These are phyloP conservation scores for Aviceda subcristata DNA, from an alignment of 2,113 vertebrate genomes.

Conservation along the genomic window DNA sequence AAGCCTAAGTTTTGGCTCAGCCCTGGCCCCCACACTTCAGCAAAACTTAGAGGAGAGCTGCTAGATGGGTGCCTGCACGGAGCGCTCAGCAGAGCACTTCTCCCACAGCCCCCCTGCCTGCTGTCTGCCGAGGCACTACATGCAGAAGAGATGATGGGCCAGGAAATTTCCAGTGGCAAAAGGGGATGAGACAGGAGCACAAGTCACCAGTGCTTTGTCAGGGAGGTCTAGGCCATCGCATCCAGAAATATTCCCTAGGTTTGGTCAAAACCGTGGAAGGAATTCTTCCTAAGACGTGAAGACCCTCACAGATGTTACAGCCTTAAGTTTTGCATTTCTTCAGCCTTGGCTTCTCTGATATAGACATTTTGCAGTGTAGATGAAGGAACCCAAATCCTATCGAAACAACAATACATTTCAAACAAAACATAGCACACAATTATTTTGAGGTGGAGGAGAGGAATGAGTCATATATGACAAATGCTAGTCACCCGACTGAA, in stretches of 20 bases:
- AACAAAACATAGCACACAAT: background rate
- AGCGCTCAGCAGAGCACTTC: background rate
- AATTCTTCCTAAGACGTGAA: background rate
- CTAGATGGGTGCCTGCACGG: background rate
- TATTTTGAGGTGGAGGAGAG: background rate
- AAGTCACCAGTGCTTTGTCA: rapidly evolving
- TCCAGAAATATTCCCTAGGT: background rate
- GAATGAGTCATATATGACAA: background rate
- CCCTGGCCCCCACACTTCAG: background rate
- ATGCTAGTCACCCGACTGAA: background rate
- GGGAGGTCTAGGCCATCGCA: background rate
- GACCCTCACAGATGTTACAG: background rate
- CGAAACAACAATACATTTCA: background rate
- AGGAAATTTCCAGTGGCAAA: background rate
- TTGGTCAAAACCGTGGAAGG: background rate
- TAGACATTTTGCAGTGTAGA: background rate
- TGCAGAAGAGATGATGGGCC: background rate
- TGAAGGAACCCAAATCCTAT: background rate
- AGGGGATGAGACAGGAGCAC: background rate
- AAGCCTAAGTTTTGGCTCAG: background rate
- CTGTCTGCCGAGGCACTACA: background rate
- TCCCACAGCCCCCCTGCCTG: background rate
- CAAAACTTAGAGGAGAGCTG: background rate
- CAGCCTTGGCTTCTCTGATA: background rate
- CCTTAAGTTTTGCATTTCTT: background rate